A percentile compares a stretch with the other conserved stretches of the same genome.
These are phyloP conservation scores for Oryzias woworae DNA, from an alignment of 2,113 vertebrate species.

Conservation along the genomic window DNA sequence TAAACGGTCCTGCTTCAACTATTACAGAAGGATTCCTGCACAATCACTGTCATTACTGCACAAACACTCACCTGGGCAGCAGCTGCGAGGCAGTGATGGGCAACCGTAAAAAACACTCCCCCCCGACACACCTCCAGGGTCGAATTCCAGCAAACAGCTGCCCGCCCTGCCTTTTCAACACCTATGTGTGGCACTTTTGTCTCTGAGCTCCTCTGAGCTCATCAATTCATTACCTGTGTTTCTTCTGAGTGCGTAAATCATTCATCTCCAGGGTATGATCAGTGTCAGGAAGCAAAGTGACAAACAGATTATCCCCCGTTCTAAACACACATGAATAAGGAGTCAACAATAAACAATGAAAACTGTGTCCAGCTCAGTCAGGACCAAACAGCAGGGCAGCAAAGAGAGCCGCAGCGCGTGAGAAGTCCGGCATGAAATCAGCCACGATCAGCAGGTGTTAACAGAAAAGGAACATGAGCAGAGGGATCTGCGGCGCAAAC, in stretches of 20 bases:
- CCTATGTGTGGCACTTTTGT: slow-evolving; percentile 36
- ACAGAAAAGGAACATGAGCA: slow-evolving; percentile 49
- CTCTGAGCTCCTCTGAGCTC: slow-evolving; percentile 9
- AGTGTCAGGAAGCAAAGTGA: slow-evolving; percentile 19
- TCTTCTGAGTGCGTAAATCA: slow-evolving; percentile 27
- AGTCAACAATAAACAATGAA: slow-evolving; percentile 18
- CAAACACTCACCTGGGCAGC: slow-evolving; percentile 73
- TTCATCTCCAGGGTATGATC: slow-evolving; percentile 26
- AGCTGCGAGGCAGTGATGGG: slow-evolving; percentile 57
- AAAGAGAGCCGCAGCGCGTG: slow-evolving; percentile 49
- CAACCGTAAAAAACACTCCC: slow-evolving; percentile 61
- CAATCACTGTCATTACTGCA: slow-evolving; percentile 69
- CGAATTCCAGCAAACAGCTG: slow-evolving; percentile 74
- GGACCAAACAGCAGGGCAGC: neutral
- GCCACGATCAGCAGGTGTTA: slow-evolving; percentile 69
- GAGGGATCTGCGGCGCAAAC: slow-evolving; percentile 32
- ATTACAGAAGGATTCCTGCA: slow-evolving; percentile 68
- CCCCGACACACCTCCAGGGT: slow-evolving; percentile 58
- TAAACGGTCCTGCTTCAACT: slow-evolving; percentile 52
- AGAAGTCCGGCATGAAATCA: slow-evolving; percentile 9
- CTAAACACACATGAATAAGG: slow-evolving; percentile 32
- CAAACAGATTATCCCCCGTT: neutral
- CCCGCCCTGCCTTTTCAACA: slow-evolving; percentile 33
- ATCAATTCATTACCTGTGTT: slow-evolving; percentile 25
- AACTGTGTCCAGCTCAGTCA: slow-evolving; percentile 16